phyloP scores from a whole-genome alignment of 2,797 vertebrate species.

The Rhinophrynus dorsalis region DNA sequence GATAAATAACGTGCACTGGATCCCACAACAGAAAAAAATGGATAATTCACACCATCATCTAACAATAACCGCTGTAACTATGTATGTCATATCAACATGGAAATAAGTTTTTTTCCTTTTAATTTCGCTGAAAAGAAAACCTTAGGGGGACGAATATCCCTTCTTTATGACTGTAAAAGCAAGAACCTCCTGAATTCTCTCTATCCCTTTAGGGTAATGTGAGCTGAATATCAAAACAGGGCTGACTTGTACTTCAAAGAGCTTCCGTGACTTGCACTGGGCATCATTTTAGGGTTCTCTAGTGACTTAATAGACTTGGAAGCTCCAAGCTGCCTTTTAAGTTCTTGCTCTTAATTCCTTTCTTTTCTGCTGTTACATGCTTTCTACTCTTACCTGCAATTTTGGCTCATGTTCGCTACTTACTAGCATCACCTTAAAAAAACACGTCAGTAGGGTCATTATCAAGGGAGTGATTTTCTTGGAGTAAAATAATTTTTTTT shows the following conservation, averaged over 20 bases:
- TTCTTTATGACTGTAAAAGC: not conserved
- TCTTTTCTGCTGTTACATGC: not conserved
- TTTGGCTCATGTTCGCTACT: not conserved
- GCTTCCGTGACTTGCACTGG: not conserved
- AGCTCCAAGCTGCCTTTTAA: not conserved
- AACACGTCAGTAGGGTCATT: too few species aligned
- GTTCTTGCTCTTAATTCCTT: conserved; percentile 5
- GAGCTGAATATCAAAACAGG: conserved; percentile 22
- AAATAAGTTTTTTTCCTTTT: not conserved
- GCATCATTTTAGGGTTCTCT: conserved; percentile 6
- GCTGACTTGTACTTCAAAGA: conserved; percentile 34
- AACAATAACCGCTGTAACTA: too few species aligned
- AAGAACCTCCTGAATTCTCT: conserved; percentile 9
- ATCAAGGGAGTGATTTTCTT: not conserved
- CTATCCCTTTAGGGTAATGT: conserved; percentile 1
- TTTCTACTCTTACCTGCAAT: not conserved
- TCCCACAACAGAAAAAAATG: too few species aligned
- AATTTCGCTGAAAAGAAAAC: not conserved
- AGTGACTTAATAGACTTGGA: not conserved
- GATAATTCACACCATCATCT: too few species aligned
- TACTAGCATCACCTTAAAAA: not conserved
- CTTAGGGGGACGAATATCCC: not conserved
- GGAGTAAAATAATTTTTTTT: too few species aligned
- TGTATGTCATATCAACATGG: too few species aligned
- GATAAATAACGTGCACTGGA: too few species aligned